A percentile compares a stretch with the other conserved stretches of the same genome.
phyloP scores from a whole-genome alignment of 2,113 vertebrate genomes.

The Lanius collurio region DNA sequence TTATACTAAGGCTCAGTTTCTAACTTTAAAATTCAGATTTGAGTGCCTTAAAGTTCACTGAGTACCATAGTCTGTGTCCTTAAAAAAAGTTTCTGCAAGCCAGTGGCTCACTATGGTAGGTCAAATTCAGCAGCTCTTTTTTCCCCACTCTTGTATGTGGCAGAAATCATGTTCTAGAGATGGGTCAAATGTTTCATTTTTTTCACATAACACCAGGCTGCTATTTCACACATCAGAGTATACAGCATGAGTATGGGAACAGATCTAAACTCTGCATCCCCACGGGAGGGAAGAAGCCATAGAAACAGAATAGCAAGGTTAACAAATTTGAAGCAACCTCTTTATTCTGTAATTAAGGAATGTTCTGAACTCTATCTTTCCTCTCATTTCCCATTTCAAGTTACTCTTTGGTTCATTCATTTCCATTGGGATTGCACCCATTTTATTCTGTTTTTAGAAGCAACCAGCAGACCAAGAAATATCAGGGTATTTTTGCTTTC shows the following conservation, averaged over 20 bases:
- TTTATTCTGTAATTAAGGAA: neutral
- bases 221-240: neutral
- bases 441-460: neutral
- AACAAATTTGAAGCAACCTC: neutral
- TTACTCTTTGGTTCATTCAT: neutral
- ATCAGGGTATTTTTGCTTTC: neutral
- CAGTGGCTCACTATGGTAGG: neutral
- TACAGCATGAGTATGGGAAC: neutral
- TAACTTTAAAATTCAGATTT: neutral
- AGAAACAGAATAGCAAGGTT: neutral
- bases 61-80: neutral
- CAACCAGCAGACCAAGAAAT: neutral
- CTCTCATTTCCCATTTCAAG: neutral
- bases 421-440: neutral
- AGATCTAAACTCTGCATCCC: neutral
- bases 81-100: neutral
- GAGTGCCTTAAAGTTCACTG: neutral
- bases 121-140: neutral
- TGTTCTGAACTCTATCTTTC: neutral
- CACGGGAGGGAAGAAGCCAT: neutral
- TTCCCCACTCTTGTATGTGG: neutral
- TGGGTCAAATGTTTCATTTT: neutral
- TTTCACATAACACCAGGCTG: neutral
- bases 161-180: neutral
- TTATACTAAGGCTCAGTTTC: neutral